These are phyloP conservation scores for Sympetrum striolatum DNA, from an alignment of 2,888 invertebrate species.

Conservation along the genomic window DNA sequence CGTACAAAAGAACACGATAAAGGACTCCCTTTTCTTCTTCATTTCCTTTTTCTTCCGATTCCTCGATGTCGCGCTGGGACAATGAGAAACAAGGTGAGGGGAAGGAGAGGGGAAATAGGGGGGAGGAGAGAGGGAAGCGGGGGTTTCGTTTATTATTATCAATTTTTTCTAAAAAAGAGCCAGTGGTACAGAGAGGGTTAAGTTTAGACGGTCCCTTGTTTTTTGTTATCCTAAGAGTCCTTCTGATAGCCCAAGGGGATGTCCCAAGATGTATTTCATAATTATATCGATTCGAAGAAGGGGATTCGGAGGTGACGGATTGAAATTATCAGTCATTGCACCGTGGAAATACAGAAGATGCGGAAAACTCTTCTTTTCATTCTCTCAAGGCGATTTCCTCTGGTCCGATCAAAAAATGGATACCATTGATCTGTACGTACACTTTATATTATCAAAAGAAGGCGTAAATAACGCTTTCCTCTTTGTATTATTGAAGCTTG, in stretches of 20 bases:
- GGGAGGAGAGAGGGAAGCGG: not conserved
- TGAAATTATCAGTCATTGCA: too few relatives aligned
- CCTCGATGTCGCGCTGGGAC: conserved; percentile 36
- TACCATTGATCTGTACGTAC: too few relatives aligned
- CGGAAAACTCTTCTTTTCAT: too few relatives aligned
- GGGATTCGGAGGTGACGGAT: not conserved
- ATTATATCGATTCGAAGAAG: not conserved
- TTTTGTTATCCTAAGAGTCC: not conserved
- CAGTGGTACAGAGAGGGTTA: conserved; percentile 10
- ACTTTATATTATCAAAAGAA: too few relatives aligned
- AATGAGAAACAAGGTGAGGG: not conserved
- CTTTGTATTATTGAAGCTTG: too few relatives aligned
- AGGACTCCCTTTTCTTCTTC: conserved; percentile 33
- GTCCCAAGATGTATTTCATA: not conserved
- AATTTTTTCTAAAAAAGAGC: not conserved
- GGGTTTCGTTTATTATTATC: not conserved
- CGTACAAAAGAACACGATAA: conserved; percentile 42
- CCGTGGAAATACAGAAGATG: too few relatives aligned
- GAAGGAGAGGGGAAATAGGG: not conserved
- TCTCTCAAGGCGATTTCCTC: too few relatives aligned
- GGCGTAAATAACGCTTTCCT: too few relatives aligned
- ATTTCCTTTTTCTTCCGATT: conserved; percentile 41
- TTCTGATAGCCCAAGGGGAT: not conserved
- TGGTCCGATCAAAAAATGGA: too few relatives aligned
- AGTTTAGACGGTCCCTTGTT: not conserved